phyloP scores from a whole-genome alignment of 2,113 vertebrate species.

The Macrotis lagotis region DNA sequence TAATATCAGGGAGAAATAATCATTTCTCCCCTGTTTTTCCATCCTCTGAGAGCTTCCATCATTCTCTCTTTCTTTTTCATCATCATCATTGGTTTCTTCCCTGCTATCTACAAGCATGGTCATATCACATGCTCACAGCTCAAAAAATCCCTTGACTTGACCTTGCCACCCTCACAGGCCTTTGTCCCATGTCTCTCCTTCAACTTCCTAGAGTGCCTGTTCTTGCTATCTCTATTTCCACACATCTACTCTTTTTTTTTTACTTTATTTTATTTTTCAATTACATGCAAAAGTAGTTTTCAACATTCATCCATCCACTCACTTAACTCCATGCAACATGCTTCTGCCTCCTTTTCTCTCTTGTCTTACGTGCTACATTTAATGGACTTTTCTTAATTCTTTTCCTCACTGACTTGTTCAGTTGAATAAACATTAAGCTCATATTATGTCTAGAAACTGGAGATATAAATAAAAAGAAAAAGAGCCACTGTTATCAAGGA shows the following conservation, averaged over 20 bases:
- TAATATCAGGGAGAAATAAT: no score
- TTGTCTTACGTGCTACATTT: not conserved
- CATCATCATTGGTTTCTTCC: not conserved
- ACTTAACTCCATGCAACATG: not conserved
- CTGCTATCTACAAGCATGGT: not conserved
- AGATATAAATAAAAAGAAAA: not conserved
- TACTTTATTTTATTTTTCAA: no score
- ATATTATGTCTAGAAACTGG: not conserved
- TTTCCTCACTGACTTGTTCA: not conserved
- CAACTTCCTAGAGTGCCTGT: not conserved
- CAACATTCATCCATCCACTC: no score
- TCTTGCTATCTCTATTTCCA: not conserved
- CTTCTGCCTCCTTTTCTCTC: not conserved
- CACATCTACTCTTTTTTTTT: no score
- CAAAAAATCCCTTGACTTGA: not conserved
- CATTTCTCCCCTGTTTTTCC: not conserved
- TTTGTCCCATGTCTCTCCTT: not conserved
- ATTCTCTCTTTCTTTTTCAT: not conserved
- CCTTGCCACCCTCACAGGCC: not conserved
- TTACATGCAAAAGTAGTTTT: no score
- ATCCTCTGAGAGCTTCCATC: not conserved
- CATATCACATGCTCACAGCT: no score
- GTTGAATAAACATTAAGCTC: not conserved
- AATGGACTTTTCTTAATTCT: not conserved
- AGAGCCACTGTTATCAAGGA: not conserved